Percentiles rank a stretch among this genome's conserved stretches.
These are phyloP conservation scores for Microtus oregoni DNA, from an alignment of 2,113 vertebrate species.

Conservation along the genomic window DNA sequence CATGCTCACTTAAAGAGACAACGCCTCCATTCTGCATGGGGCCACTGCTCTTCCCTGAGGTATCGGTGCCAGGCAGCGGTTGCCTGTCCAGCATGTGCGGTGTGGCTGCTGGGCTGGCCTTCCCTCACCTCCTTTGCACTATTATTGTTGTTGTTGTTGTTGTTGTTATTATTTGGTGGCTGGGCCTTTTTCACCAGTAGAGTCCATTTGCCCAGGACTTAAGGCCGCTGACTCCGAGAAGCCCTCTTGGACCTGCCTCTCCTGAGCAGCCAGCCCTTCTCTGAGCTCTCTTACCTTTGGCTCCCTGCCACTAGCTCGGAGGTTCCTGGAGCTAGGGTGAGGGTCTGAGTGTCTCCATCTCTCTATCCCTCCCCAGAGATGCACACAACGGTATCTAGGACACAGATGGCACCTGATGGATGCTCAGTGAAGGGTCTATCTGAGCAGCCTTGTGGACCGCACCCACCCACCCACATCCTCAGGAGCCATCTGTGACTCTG, in stretches of 20 bases:
- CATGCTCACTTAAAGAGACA: conserved; percentile 94
- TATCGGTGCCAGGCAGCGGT: background rate
- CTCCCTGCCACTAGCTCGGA: background rate
- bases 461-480: too few species aligned
- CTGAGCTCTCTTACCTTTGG: background rate
- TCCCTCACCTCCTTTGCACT: background rate
- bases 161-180: background rate
- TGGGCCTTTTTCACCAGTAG: background rate
- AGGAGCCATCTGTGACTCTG: background rate
- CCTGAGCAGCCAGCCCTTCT: background rate
- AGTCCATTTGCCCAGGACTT: background rate
- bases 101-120: background rate
- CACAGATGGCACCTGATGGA: background rate
- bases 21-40: conserved; percentile 84
- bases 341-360: background rate
- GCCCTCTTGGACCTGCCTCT: background rate
- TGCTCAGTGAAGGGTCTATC: background rate
- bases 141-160: too few species aligned
- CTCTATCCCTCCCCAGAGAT: background rate
- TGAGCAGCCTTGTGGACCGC: background rate
- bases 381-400: background rate
- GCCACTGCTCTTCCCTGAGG: conserved; percentile 72
- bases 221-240: background rate
- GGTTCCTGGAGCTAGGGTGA: background rate
- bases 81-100: background rate